phyloP scores from a whole-genome alignment of 2,888 invertebrate species.

The Nymphalis polychloros region DNA sequence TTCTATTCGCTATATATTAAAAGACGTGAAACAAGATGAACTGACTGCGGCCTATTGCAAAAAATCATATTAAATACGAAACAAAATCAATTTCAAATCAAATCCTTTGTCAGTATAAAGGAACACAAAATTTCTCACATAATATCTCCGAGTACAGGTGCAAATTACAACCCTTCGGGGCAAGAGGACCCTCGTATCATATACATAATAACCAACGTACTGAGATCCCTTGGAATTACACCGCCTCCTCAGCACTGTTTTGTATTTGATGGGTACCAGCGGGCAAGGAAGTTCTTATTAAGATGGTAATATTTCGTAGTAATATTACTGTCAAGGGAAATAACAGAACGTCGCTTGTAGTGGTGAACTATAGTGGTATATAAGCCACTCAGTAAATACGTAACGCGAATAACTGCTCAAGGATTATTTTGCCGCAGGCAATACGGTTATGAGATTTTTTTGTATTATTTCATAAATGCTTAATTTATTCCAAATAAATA shows the following conservation, averaged over 20 bases:
- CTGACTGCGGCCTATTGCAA: too few relatives aligned
- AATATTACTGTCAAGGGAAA: slow-evolving; percentile 74
- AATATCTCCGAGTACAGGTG: slow-evolving; percentile 75
- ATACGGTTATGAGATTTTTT: slow-evolving; percentile 9
- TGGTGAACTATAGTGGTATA: slow-evolving; percentile 56
- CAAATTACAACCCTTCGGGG: slow-evolving; percentile 71
- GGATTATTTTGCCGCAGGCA: slow-evolving; percentile 20
- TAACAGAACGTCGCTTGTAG: slow-evolving; percentile 62
- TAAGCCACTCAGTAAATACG: slow-evolving; percentile 42
- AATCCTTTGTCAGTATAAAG: slow-evolving; percentile 49
- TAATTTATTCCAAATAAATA: background rate
- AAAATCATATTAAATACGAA: background rate
- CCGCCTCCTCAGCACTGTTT: slow-evolving; percentile 34
- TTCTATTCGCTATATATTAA: too few relatives aligned
- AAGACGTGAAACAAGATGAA: too few relatives aligned
- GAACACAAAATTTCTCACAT: slow-evolving; percentile 71
- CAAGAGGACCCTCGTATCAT: slow-evolving; percentile 64
- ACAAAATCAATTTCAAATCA: slow-evolving; percentile 43
- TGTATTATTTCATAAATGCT: background rate
- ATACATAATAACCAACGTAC: slow-evolving; percentile 54
- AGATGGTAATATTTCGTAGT: slow-evolving; percentile 63
- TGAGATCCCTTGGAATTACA: slow-evolving; percentile 54
- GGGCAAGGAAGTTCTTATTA: slow-evolving; percentile 55
- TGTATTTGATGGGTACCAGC: slow-evolving; percentile 46
- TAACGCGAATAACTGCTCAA: slow-evolving; percentile 34